Base-by-base conservation (phyloP, 2,797 vertebrate genomes). In the Squalus acanthias region DNA sequence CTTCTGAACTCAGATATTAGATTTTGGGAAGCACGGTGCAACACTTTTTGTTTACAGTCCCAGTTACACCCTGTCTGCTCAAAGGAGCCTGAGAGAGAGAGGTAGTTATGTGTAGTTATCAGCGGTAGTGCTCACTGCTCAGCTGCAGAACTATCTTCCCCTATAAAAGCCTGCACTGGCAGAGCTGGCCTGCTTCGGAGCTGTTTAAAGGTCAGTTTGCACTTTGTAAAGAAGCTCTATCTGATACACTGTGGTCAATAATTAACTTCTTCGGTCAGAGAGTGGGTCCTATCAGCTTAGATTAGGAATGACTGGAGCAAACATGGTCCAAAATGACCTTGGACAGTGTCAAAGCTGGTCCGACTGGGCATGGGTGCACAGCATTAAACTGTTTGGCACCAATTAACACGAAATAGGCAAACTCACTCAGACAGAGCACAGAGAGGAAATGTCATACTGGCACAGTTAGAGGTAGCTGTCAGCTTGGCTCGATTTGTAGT, bases 131-230 rank as follows among this genome's bases (percentile, higher is more conserved):
- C 17, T 93, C 63, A 93, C 53, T 5, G 60, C 60, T 63, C 53
- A 63, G n/a, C 63, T 93, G 91, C 2, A 46, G n/a, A 93, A 46
- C n/a, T 67, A 69, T 8, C n/a, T 67, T 39, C 9, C 10, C n/a
- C 39, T 93, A 46, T 63, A 63, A 33, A 63, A 91, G 57, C 12
- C n/a, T 46, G n/a, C 9, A 9, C 17, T 9, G 91, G 20, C 39
- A 63, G 88, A 89, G 26, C 53, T 29, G 87, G 12, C 26, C 53
- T 29, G 53, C 9, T 17, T 60, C 26, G 1, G 87, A 82, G 13
- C 39, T 82, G 17, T 20, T 50, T 85, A 85, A 85, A 85, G 82
- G 82, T 85, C 82, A 85, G 82, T 85, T 85, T 85, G 82, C 82
- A 85, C 82, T 85, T 92, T 92, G 29, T 92, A 20, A 63, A 6